phyloP scores from a whole-genome alignment of 1,140 invertebrate species.

The Tetragonula clypearis region DNA sequence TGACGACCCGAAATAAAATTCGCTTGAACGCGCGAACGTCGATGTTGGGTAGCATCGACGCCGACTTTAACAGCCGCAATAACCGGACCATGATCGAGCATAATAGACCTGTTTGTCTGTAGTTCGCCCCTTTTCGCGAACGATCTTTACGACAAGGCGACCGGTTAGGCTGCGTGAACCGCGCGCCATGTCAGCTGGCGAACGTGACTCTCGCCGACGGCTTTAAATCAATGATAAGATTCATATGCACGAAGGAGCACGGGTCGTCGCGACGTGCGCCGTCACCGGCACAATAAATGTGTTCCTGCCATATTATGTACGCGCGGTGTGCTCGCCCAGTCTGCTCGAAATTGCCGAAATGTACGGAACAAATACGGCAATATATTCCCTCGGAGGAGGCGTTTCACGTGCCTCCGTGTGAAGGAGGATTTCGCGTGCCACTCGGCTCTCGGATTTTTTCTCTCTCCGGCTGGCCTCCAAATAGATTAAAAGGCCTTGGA shows the following conservation, averaged over 20 bases:
- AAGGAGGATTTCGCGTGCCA: not conserved
- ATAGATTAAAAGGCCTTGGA: not conserved
- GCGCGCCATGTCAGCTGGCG: not conserved
- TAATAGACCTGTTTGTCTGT: not conserved
- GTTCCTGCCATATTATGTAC: conserved; percentile 26
- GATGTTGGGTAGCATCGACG: not conserved
- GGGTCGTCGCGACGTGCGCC: conserved; percentile 17
- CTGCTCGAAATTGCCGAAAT: conserved; percentile 24
- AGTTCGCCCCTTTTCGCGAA: not conserved
- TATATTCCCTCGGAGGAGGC: not conserved
- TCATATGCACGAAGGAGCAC: conserved; percentile 32
- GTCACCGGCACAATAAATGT: conserved; percentile 29
- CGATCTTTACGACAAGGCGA: conserved; percentile 4
- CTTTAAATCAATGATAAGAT: conserved; percentile 48
- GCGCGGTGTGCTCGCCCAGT: not conserved
- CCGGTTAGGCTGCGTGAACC: not conserved
- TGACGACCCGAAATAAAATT: not conserved
- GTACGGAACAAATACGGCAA: not conserved
- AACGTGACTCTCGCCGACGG: conserved; percentile 2
- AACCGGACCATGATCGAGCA: not conserved
- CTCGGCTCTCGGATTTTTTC: not conserved
- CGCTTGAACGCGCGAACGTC: too few species aligned
- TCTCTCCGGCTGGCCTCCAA: not conserved
- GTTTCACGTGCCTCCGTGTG: not conserved
- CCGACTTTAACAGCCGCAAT: not conserved